Percentiles rank a stretch among this genome's conserved stretches.
Evolutionary conservation across 2,113 vertebrate genomes (phyloP).

Genomic region (Coptodon rendalli): DNA sequence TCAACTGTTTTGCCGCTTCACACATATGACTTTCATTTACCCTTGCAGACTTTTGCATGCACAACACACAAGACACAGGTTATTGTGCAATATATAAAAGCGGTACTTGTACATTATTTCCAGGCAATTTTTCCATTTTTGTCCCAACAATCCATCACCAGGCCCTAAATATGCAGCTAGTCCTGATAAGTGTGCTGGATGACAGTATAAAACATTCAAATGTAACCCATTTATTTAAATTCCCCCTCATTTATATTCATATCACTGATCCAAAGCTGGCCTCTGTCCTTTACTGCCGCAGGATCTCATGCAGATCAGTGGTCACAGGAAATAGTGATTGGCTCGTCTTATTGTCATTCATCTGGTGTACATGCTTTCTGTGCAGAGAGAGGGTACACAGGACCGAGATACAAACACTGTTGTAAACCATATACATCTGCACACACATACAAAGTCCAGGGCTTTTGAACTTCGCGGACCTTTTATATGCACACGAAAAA

Average conservation of each 20-base stretch:
- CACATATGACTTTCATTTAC: conserved; percentile 7
- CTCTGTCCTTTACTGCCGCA: conserved; percentile 13
- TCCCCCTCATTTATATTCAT: conserved; percentile 49
- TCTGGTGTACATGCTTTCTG: background rate
- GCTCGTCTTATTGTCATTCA: conserved; percentile 37
- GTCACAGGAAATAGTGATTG: conserved; percentile 33
- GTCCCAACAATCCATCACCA: conserved; percentile 30
- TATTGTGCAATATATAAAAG: background rate
- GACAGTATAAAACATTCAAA: conserved; percentile 32
- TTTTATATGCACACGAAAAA: background rate
- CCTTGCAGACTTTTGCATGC: background rate
- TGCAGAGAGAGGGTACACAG: background rate
- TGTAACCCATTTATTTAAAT: conserved; percentile 49
- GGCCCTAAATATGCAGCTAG: conserved; percentile 24
- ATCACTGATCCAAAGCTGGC: conserved; percentile 11
- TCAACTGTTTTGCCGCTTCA: background rate
- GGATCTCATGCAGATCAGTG: conserved; percentile 47
- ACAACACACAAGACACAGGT: background rate
- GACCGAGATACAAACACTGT: conserved; percentile 4
- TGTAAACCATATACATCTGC: conserved; percentile 10
- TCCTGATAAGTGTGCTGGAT: background rate
- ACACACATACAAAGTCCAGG: background rate
- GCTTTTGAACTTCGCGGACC: background rate
- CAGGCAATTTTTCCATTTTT: background rate
- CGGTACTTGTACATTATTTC: background rate